Evolutionary conservation across 1,140 invertebrate species (phyloP).

Genomic region (Anagrus nilaparvatae): DNA sequence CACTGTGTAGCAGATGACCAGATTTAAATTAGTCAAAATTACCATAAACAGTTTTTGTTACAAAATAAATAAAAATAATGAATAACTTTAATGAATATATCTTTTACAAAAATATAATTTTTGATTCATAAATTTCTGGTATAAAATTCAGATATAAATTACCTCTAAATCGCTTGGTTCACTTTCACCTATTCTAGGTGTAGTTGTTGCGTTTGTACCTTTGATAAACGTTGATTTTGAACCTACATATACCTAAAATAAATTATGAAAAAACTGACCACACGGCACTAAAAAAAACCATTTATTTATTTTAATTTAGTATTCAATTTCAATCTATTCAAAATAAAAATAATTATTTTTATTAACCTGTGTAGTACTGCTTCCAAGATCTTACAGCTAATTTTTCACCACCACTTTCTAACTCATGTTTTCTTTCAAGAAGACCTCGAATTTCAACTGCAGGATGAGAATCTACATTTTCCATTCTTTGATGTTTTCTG

Average conservation of each 20-base stretch:
- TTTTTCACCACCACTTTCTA: conserved; percentile 85
- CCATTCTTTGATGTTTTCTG: conserved; percentile 61
- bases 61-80: too few species aligned
- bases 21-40: too few species aligned
- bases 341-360: background rate
- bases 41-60: too few species aligned
- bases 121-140: too few species aligned
- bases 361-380: conserved; percentile 68
- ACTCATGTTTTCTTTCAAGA: conserved; percentile 89
- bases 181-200: conserved; percentile 30
- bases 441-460: conserved; percentile 86
- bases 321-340: conserved; percentile 2
- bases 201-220: conserved; percentile 32
- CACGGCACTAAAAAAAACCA: conserved; percentile 63
- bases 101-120: too few species aligned
- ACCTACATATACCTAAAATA: conserved; percentile 47
- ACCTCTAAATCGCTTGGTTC: conserved; percentile 38
- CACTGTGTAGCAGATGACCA: too few species aligned
- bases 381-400: conserved; percentile 94
- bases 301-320: conserved; percentile 2
- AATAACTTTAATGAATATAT: too few species aligned
- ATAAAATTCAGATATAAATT: too few species aligned
- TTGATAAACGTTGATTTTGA: conserved; percentile 36
- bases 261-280: conserved; percentile 94
- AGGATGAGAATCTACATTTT: conserved; percentile 63